Percentiles rank a stretch among this genome's conserved stretches.
These are phyloP conservation scores for Halichondria panicea DNA, from an alignment of 37 sponge, comb jelly and placozoan species.

Conservation along the genomic window DNA sequence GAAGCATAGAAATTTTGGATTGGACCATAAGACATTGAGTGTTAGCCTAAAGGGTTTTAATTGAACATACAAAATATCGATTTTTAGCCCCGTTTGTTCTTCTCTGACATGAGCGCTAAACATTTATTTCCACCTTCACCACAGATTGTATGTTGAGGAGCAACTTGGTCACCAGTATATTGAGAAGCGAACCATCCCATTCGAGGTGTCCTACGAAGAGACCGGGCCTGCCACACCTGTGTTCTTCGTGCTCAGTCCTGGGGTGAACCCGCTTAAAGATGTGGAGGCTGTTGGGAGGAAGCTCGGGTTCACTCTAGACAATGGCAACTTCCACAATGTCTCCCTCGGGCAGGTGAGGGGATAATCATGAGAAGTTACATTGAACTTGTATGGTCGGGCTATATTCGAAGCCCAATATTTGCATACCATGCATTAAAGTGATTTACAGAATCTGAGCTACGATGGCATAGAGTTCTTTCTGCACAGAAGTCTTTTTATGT, in stretches of 20 bases:
- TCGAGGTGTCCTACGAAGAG: conserved; percentile 93
- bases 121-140: background rate
- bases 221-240: conserved; percentile 97
- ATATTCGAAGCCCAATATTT: no score
- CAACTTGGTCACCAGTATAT: conserved; percentile 93
- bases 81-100: no score
- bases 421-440: background rate
- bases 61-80: no score
- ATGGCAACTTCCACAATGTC: conserved; percentile 93
- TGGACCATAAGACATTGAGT: no score
- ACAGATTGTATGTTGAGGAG: conserved; percentile 95
- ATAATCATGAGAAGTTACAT: no score
- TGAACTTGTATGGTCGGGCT: no score
- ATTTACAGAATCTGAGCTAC: background rate
- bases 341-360: conserved; percentile 95
- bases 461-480: no score
- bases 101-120: no score
- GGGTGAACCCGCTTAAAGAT: conserved; percentile 98
- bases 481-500: no score
- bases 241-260: conserved; percentile 99
- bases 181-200: conserved; percentile 86
- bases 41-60: no score
- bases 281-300: conserved; percentile 97
- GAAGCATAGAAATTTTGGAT: no score
- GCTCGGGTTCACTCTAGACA: conserved; percentile 86